Evolutionary conservation across 2,888 invertebrate genomes (phyloP).

Genomic region (Erynnis tages): DNA sequence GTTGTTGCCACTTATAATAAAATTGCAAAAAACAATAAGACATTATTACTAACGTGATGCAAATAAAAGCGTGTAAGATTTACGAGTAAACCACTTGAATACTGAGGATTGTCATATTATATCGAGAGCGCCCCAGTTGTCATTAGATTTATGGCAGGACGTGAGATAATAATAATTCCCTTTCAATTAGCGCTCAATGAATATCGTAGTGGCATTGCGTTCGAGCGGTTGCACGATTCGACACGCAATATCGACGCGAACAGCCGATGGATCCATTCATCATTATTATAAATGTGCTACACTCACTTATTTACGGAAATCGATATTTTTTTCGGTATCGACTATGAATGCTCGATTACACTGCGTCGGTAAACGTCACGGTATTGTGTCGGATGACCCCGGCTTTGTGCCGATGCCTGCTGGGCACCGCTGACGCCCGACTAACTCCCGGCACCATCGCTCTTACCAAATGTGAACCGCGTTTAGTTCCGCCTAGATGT

Average conservation of each 20-base stretch:
- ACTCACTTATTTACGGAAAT: slow-evolving; percentile 82
- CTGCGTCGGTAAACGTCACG: slow-evolving; percentile 75
- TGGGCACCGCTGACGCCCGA: slow-evolving; percentile 55
- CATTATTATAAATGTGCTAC: slow-evolving; percentile 81
- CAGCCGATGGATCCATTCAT: slow-evolving; percentile 75
- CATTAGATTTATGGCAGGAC: slow-evolving; percentile 70
- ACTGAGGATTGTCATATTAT: slow-evolving; percentile 36
- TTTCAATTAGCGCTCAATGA: slow-evolving; percentile 76
- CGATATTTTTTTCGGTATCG: slow-evolving; percentile 80
- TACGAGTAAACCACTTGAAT: slow-evolving; percentile 47
- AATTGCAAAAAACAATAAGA: background rate
- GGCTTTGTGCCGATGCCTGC: slow-evolving; percentile 57
- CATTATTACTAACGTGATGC: background rate
- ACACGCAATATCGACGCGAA: slow-evolving; percentile 71
- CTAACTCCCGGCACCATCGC: slow-evolving; percentile 35
- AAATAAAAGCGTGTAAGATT: slow-evolving; percentile 46
- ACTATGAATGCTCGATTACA: slow-evolving; percentile 71
- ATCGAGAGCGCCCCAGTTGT: slow-evolving; percentile 64
- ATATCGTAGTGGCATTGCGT: slow-evolving; percentile 54
- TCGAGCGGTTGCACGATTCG: slow-evolving; percentile 70
- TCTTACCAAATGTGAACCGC: slow-evolving; percentile 47
- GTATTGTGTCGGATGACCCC: slow-evolving; percentile 75
- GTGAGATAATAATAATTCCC: slow-evolving; percentile 57
- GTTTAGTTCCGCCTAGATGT: slow-evolving; percentile 71
- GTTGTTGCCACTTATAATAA: too few relatives aligned